Conservation (phyloP, 2,888 invertebrate genomes). For the Scaptomyza caliginosa region DNA sequence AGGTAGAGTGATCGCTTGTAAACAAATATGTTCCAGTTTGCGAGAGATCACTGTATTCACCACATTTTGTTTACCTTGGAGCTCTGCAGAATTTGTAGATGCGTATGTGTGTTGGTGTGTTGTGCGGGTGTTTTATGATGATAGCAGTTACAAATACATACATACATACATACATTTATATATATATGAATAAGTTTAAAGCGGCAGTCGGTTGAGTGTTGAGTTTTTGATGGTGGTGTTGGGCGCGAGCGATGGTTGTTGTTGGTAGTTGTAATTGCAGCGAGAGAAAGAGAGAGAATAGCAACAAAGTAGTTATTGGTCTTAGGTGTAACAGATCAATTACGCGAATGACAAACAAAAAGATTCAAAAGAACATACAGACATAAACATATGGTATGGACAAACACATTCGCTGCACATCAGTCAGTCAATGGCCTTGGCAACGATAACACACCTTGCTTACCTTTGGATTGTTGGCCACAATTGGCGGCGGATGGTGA, state of each 20-base stretch:
- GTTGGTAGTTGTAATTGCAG: slow-evolving; percentile 31
- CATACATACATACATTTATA: slow-evolving; percentile 1
- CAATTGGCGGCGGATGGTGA: slow-evolving; percentile 86
- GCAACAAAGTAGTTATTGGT: slow-evolving; percentile 21
- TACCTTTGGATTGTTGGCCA: slow-evolving; percentile 87
- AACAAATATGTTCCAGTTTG: neutral
- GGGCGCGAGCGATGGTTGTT: slow-evolving; percentile 53
- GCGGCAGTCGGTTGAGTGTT: slow-evolving; percentile 37
- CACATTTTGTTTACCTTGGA: slow-evolving; percentile 76
- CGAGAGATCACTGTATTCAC: slow-evolving; percentile 4
- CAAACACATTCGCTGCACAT: slow-evolving; percentile 17
- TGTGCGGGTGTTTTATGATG: slow-evolving; percentile 18
- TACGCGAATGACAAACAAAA: slow-evolving; percentile 2
- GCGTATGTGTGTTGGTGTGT: slow-evolving; percentile 20
- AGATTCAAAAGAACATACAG: slow-evolving; percentile 6
- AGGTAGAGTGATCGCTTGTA: neutral
- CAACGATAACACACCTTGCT: slow-evolving; percentile 71
- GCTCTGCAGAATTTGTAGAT: slow-evolving; percentile 68
- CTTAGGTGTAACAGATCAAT: slow-evolving; percentile 10
- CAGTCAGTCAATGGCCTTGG: slow-evolving; percentile 31
- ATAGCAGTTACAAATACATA: slow-evolving; percentile 41
- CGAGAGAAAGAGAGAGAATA: slow-evolving; percentile 23
- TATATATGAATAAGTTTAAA: slow-evolving; percentile 16
- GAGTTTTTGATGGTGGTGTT: slow-evolving; percentile 31
- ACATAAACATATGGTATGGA: neutral